Conservation (phyloP, 2,113 vertebrate genomes). For the Propithecus coquereli region DNA sequence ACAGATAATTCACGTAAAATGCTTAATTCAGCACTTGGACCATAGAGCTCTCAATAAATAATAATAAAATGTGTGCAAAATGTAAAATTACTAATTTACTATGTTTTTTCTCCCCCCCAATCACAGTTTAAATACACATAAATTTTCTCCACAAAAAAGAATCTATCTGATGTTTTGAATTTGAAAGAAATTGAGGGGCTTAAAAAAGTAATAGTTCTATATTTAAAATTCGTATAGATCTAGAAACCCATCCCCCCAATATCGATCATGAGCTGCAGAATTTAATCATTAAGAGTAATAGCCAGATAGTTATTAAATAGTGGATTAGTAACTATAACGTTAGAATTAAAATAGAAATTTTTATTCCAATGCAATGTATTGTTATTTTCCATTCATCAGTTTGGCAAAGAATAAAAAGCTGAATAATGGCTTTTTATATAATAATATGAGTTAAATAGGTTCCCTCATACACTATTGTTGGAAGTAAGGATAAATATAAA, state of each 20-base stretch:
- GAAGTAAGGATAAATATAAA: background rate
- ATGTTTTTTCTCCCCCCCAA: background rate
- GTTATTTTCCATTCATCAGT: background rate
- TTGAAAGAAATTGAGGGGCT: background rate
- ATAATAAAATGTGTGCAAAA: background rate
- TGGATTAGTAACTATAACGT: constrained; percentile 14
- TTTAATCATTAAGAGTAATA: constrained; percentile 33
- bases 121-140: background rate
- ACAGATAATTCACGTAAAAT: background rate
- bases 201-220: background rate
- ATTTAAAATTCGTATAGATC: background rate
- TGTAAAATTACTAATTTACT: background rate
- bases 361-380: background rate
- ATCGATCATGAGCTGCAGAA: background rate
- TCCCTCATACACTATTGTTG: background rate
- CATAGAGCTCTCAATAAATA: background rate
- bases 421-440: background rate
- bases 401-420: background rate
- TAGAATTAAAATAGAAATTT: constrained; percentile 41
- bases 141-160: background rate
- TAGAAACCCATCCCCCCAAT: background rate
- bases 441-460: background rate
- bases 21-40: background rate
- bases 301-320: background rate
- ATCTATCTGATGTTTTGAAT: background rate